These are phyloP conservation scores for Saiga tatarica DNA, from an alignment of 2,113 vertebrate species.

Conservation along the genomic window DNA sequence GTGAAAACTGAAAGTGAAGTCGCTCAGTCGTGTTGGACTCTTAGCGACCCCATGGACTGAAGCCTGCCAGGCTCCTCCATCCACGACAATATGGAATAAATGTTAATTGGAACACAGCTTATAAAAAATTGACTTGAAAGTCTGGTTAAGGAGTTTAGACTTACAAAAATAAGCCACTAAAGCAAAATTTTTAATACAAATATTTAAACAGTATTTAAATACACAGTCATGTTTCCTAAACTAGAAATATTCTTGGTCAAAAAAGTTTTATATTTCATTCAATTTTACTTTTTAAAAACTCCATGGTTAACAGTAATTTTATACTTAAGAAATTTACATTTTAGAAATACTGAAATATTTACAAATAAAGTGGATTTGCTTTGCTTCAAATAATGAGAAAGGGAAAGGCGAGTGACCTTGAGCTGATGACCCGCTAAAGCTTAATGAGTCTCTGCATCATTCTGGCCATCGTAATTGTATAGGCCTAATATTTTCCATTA, in stretches of 20 bases:
- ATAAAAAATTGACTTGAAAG: neutral
- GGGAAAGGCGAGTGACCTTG: neutral
- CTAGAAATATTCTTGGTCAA: neutral
- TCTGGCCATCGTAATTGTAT: neutral
- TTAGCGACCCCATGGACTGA: no score
- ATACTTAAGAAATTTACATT: neutral
- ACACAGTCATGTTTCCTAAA: neutral
- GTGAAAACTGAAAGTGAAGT: no score
- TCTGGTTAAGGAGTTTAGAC: neutral
- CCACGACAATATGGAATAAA: neutral
- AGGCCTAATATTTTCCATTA: neutral
- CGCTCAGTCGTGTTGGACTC: no score
- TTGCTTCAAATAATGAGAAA: neutral
- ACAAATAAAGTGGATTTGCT: neutral
- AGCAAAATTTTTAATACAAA: slow-evolving; percentile 17
- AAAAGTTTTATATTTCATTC: neutral
- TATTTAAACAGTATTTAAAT: slow-evolving; percentile 28
- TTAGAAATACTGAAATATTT: slow-evolving; percentile 41
- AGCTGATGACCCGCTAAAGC: neutral
- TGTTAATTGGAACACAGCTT: neutral
- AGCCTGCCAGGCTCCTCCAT: no score
- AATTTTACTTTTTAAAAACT: slow-evolving; percentile 9
- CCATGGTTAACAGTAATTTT: neutral
- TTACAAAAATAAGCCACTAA: neutral
- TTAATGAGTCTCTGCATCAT: neutral